Evolutionary conservation across 2,888 invertebrate genomes (phyloP).

Genomic region (Idaea biselata): DNA sequence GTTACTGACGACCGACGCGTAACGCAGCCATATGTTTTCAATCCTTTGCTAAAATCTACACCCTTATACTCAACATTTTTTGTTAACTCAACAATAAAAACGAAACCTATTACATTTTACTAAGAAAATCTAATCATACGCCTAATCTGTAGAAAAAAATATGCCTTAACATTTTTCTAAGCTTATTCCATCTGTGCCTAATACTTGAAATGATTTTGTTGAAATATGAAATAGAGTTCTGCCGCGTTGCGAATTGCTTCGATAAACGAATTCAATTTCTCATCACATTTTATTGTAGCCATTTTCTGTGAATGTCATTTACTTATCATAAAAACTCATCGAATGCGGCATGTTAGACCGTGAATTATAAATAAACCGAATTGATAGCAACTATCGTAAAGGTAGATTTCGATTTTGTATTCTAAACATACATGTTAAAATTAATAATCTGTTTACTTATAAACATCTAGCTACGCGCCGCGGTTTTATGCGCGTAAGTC

Average conservation of each 20-base stretch:
- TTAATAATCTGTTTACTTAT: no score
- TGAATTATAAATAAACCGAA: conserved; percentile 33
- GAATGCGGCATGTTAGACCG: conserved; percentile 45
- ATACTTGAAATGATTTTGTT: neutral
- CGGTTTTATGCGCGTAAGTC: no score
- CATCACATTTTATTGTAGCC: conserved; percentile 48
- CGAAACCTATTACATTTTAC: neutral
- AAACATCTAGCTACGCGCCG: no score
- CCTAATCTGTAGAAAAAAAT: neutral
- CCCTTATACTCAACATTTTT: neutral
- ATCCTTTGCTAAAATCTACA: neutral
- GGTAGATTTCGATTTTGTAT: conserved; percentile 17
- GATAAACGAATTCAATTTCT: conserved; percentile 53
- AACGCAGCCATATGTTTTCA: neutral
- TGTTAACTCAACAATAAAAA: neutral
- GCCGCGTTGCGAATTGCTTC: conserved; percentile 41
- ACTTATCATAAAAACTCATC: conserved; percentile 53
- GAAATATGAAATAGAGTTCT: conserved; percentile 36
- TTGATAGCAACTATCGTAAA: conserved; percentile 8
- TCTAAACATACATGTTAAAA: neutral
- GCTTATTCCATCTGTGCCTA: neutral
- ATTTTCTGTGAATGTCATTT: conserved; percentile 55
- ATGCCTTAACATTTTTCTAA: neutral
- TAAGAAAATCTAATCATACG: neutral
- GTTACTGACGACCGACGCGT: no score